phyloP scores from a whole-genome alignment of 2,888 invertebrate species.

The Mythimna pallens region DNA sequence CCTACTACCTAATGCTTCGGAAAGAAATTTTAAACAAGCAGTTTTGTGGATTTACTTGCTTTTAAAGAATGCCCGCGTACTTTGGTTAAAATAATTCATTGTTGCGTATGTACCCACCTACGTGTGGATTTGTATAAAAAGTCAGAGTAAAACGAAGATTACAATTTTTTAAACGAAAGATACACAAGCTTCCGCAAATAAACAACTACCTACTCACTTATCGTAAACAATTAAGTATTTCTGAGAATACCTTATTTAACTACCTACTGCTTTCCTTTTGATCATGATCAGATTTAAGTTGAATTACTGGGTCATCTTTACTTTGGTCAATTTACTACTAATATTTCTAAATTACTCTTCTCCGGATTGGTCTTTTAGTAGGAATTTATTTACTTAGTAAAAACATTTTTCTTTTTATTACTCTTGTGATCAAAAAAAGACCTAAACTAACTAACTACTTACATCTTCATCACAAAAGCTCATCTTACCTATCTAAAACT shows the following conservation, averaged over 20 bases:
- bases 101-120: not conserved
- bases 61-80: not conserved
- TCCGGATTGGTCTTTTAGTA: not conserved
- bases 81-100: not conserved
- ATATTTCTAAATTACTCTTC: not conserved
- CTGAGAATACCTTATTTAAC: not conserved
- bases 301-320: not conserved
- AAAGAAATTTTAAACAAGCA: not conserved
- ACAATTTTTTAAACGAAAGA: not conserved
- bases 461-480: too few species aligned
- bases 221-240: constrained; percentile 24
- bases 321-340: not conserved
- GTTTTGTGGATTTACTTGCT: not conserved
- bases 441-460: too few species aligned
- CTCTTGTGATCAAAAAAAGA: not conserved
- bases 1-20: not conserved
- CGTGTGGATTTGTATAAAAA: not conserved
- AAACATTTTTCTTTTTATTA: not conserved
- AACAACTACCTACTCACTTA: not conserved
- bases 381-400: too few species aligned
- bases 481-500: too few species aligned
- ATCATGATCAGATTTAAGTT: constrained; percentile 14
- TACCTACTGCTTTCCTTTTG: constrained; percentile 19
- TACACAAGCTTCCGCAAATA: constrained; percentile 10
- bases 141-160: not conserved